Evolutionary conservation across 2,113 vertebrate genomes (phyloP).

Genomic region (Axis porcinus): DNA sequence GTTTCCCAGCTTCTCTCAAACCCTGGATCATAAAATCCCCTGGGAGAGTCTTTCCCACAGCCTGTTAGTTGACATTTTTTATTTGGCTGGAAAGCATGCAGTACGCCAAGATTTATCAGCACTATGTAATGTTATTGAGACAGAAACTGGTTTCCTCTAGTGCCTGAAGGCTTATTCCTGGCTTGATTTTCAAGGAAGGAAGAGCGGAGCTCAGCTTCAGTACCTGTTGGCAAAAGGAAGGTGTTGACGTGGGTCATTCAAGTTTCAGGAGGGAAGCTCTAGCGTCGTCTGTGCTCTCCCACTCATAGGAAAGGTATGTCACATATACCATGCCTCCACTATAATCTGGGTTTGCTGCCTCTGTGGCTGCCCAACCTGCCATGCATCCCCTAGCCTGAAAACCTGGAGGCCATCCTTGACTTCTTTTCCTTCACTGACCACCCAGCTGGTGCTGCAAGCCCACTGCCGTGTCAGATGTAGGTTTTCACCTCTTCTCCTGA

Average conservation of each 20-base stretch:
- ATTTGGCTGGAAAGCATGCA: constrained; percentile 1
- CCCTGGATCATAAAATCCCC: background rate
- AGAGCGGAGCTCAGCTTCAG: background rate
- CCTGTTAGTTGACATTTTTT: background rate
- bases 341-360: background rate
- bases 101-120: background rate
- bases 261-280: background rate
- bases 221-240: background rate
- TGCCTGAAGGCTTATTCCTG: background rate
- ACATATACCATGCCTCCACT: background rate
- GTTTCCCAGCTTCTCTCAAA: background rate
- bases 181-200: background rate
- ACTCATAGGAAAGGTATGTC: background rate
- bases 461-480: fast-evolving
- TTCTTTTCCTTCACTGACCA: background rate
- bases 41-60: background rate
- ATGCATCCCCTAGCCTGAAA: background rate
- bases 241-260: background rate
- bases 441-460: background rate
- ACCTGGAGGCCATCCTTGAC: background rate
- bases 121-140: background rate
- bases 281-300: background rate
- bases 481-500: background rate
- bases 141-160: background rate
- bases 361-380: background rate